Conservation (phyloP, 2,113 vertebrate species). For the Channa argus region DNA sequence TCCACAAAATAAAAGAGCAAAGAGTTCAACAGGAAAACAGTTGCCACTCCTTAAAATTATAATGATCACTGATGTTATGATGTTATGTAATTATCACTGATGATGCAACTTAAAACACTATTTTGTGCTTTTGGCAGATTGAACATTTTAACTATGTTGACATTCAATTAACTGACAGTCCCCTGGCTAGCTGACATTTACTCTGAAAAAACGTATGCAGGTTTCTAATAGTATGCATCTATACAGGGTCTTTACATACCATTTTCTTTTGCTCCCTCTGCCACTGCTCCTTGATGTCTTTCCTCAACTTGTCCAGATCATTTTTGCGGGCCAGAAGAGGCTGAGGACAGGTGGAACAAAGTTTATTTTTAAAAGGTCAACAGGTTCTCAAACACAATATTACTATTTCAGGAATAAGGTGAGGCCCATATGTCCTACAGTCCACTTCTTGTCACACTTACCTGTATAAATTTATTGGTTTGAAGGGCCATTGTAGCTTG, state of each 20-base stretch:
- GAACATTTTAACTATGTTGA: neutral
- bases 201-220: neutral
- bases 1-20: neutral
- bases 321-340: slow-evolving; percentile 93
- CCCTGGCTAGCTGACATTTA: slow-evolving; percentile 6
- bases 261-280: slow-evolving; percentile 96
- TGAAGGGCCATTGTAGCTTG: slow-evolving; percentile 92
- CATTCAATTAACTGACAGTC: neutral
- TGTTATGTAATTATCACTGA: no score
- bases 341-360: slow-evolving; percentile 70
- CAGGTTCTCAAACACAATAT: neutral
- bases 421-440: neutral
- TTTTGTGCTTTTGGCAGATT: neutral
- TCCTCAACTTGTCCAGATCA: slow-evolving; percentile 95
- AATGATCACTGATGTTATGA: no score
- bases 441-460: slow-evolving; percentile 63
- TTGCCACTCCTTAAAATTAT: no score
- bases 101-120: no score
- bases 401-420: neutral
- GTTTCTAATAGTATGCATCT: neutral
- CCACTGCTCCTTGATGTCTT: slow-evolving; percentile 97
- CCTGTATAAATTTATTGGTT: slow-evolving; percentile 97
- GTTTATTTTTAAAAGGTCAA: slow-evolving; percentile 5
- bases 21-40: neutral
- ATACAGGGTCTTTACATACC: slow-evolving; percentile 72